phyloP scores from a whole-genome alignment of 2,113 vertebrate genomes.

The Poeciliopsis prolifica region DNA sequence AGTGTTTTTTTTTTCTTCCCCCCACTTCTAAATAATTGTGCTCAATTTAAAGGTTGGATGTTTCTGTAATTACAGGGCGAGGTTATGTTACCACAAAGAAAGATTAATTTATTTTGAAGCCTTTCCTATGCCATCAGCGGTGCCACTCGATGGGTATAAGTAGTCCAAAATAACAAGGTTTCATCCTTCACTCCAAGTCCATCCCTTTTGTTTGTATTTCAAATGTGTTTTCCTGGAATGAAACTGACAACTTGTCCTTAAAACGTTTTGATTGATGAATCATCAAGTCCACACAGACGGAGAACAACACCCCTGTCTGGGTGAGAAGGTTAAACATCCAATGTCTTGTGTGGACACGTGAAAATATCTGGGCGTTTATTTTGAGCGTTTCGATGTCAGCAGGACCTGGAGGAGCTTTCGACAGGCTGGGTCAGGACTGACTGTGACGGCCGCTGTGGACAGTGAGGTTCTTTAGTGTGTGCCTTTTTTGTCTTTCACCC shows the following conservation, averaged over 20 bases:
- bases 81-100: background rate
- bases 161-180: conserved; percentile 21
- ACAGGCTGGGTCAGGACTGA: conserved; percentile 44
- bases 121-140: background rate
- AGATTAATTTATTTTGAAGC: background rate
- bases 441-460: conserved; percentile 72
- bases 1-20: background rate
- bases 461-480: conserved; percentile 86
- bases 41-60: background rate
- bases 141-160: background rate
- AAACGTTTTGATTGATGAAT: conserved; percentile 30
- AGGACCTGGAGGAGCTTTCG: conserved; percentile 22
- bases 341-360: conserved; percentile 26
- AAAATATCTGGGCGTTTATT: conserved; percentile 39
- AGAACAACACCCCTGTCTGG: conserved; percentile 17
- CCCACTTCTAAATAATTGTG: background rate
- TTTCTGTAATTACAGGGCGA: background rate
- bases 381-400: conserved; percentile 37
- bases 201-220: conserved; percentile 11
- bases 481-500: conserved; percentile 93
- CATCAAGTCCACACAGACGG: conserved; percentile 32
- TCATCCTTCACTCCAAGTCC: conserved; percentile 6
- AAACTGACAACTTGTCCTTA: conserved; percentile 17
- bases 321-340: conserved; percentile 40
- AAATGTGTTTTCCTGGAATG: conserved; percentile 20